A percentile compares a stretch with the other conserved stretches of the same genome.
These are phyloP conservation scores for Colius striatus DNA, from an alignment of 2,113 vertebrate genomes.

Conservation along the genomic window DNA sequence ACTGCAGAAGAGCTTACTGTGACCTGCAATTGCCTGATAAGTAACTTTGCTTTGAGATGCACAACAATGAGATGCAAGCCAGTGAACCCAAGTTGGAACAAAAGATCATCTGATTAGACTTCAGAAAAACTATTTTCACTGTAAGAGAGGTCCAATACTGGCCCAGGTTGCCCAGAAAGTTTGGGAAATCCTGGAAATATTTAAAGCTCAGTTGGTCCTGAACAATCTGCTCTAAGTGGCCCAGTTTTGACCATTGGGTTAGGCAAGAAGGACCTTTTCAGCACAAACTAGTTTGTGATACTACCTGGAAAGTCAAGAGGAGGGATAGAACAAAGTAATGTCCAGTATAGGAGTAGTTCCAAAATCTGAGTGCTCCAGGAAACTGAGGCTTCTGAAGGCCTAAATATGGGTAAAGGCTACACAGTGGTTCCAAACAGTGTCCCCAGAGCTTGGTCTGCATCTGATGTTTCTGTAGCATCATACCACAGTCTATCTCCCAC, in stretches of 20 bases:
- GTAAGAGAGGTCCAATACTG: neutral
- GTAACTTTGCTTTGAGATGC: neutral
- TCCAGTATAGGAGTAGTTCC: neutral
- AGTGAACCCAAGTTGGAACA: neutral
- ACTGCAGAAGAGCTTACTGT: neutral
- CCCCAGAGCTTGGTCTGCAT: neutral
- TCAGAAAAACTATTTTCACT: neutral
- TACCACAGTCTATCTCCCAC: neutral
- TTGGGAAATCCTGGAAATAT: neutral
- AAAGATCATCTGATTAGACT: neutral
- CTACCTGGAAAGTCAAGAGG: neutral
- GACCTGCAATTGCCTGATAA: neutral
- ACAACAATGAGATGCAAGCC: neutral
- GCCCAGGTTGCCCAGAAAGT: neutral
- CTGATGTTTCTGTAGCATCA: neutral
- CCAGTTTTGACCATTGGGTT: neutral
- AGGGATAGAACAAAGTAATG: rapidly evolving
- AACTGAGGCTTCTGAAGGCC: neutral
- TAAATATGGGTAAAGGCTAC: neutral
- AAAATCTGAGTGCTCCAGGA: neutral
- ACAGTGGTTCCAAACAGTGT: rapidly evolving
- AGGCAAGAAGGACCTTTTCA: neutral
- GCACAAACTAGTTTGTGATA: neutral
- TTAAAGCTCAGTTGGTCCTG: neutral
- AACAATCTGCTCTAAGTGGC: neutral